Percentiles rank a stretch among this genome's conserved stretches.
Evolutionary conservation across 2,888 invertebrate species (phyloP).

Genomic region (Panzeria rudis): DNA sequence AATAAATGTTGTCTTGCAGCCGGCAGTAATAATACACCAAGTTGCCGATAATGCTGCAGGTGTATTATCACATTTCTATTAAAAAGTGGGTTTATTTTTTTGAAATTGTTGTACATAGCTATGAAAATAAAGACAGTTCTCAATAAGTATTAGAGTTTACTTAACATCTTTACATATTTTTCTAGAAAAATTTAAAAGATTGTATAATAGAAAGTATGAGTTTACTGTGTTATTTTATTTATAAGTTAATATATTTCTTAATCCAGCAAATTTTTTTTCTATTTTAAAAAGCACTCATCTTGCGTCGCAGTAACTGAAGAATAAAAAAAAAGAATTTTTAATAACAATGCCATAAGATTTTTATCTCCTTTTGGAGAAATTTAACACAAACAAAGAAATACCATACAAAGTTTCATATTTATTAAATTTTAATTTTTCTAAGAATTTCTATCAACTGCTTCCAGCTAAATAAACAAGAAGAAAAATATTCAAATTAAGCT

Average conservation of each 20-base stretch:
- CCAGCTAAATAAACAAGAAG: constrained; percentile 4
- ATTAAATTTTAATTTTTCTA: constrained; percentile 50
- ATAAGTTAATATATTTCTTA: neutral
- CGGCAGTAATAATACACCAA: constrained; percentile 17
- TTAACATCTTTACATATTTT: no score
- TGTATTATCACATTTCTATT: constrained; percentile 7
- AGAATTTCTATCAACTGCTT: constrained; percentile 18
- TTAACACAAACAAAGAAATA: neutral
- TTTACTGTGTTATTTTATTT: neutral
- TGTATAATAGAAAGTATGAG: no score
- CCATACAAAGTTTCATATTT: neutral
- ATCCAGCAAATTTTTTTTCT: neutral
- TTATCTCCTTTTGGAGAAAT: no score
- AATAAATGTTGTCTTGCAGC: neutral
- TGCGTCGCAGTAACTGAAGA: neutral
- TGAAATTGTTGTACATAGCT: neutral
- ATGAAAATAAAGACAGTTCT: neutral
- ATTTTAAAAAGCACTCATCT: neutral
- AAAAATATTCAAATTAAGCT: constrained; percentile 28
- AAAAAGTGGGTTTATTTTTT: neutral
- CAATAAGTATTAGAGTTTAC: no score
- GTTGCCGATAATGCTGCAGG: neutral
- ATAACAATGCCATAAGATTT: neutral
- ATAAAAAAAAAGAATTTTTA: neutral
- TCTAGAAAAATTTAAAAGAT: no score